Evolutionary conservation across 64 coral and sea anemone species (phyloP).

Genomic region (Acropora yongei): DNA sequence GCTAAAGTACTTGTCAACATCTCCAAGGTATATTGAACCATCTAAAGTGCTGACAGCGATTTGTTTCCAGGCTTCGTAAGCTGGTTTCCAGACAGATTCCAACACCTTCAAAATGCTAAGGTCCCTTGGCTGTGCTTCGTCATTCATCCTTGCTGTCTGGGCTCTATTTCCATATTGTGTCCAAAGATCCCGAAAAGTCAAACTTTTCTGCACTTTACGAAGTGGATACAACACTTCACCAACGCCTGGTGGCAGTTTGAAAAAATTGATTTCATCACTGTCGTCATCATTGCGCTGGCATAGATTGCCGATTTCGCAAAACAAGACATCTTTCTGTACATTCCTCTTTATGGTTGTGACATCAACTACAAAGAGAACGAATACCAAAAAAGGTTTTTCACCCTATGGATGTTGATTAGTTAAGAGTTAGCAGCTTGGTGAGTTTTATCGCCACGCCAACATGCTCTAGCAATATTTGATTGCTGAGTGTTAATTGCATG

Average conservation of each 20-base stretch:
- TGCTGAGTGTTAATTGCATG: too few species aligned
- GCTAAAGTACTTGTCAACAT: constrained; percentile 50
- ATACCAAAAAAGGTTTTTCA: neutral
- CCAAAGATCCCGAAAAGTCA: constrained; percentile 51
- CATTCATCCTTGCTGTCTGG: neutral
- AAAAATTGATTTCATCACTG: constrained; percentile 17
- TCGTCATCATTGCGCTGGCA: neutral
- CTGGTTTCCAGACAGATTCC: constrained; percentile 43
- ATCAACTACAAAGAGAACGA: constrained; percentile 1
- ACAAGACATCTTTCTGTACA: neutral
- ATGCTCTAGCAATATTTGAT: too few species aligned
- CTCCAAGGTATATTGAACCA: constrained; percentile 31
- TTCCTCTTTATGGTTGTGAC: neutral
- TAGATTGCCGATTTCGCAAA: neutral
- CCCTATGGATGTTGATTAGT: too few species aligned
- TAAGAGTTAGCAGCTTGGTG: too few species aligned
- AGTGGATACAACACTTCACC: neutral
- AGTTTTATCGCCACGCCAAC: too few species aligned
- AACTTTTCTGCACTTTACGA: neutral
- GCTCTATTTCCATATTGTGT: neutral
- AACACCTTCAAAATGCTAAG: constrained; percentile 42
- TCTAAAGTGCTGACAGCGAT: neutral
- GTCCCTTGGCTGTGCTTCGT: neutral
- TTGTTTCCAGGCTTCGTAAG: constrained; percentile 8
- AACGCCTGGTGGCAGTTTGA: neutral